A percentile compares a stretch with the other conserved stretches of the same genome.
Conservation (phyloP, 2,888 invertebrate genomes). For the Campoplex nolae region DNA sequence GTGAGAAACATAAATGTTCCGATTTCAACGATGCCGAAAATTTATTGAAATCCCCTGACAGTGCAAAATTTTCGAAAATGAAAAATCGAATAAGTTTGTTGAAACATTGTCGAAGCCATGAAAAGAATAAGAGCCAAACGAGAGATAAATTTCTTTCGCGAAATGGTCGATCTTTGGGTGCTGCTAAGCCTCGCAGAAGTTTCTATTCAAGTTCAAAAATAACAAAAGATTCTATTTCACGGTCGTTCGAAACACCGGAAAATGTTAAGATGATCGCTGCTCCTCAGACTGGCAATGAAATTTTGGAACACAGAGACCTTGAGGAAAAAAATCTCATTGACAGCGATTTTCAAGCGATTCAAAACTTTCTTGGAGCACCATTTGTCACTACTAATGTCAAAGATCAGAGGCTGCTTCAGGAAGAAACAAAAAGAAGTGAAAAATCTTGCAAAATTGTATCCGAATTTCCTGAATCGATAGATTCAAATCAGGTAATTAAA, state of each 20-base stretch:
- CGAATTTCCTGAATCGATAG: neutral
- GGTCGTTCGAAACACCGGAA: neutral
- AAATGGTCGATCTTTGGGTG: constrained; percentile 37
- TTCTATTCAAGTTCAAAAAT: neutral
- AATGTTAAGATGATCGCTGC: neutral
- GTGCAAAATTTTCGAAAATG: neutral
- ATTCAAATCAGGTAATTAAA: neutral
- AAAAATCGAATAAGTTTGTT: constrained; percentile 9
- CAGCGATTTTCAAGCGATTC: neutral
- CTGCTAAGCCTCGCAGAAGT: constrained; percentile 41
- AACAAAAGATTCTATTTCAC: neutral
- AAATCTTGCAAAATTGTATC: neutral
- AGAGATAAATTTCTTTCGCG: neutral
- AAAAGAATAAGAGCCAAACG: neutral
- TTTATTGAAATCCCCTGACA: constrained; percentile 33
- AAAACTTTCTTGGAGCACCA: neutral
- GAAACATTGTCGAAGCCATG: neutral
- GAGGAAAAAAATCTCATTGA: neutral
- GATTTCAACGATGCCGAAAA: neutral
- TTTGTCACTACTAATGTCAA: neutral
- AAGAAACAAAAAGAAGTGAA: neutral
- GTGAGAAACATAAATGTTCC: neutral
- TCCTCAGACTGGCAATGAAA: neutral
- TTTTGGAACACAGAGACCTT: neutral
- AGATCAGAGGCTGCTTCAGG: neutral